phyloP scores from a whole-genome alignment of 2,888 invertebrate genomes.

The Cryptus armator region DNA sequence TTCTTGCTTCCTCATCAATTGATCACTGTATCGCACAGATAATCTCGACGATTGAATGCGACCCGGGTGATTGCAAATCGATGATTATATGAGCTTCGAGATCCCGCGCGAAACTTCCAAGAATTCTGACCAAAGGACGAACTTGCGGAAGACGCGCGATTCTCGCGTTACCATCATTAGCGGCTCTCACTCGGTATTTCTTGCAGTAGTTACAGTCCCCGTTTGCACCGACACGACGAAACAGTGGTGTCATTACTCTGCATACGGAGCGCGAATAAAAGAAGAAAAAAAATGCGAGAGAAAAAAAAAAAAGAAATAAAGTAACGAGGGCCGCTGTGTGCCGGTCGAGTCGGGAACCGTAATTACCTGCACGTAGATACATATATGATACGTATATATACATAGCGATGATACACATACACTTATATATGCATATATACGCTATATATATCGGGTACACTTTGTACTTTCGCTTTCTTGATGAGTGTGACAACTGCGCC shows the following conservation, averaged over 20 bases:
- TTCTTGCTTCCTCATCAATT: conserved; percentile 28
- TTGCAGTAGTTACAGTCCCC: neutral
- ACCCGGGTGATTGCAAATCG: conserved; percentile 1
- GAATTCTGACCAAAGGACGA: conserved; percentile 17
- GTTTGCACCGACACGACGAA: neutral
- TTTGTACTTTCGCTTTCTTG: conserved; percentile 64
- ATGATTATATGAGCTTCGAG: neutral
- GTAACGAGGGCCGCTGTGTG: conserved; percentile 8
- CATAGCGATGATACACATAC: too few species aligned
- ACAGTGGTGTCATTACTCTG: conserved; percentile 18
- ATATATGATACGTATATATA: neutral
- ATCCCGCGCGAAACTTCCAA: too few species aligned
- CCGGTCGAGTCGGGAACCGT: neutral
- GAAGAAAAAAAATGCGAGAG: neutral
- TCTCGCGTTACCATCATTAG: conserved; percentile 20
- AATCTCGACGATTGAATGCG: conserved; percentile 11
- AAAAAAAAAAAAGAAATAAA: conserved; percentile 9
- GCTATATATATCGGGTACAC: neutral
- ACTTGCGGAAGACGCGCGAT: neutral
- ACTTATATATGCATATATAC: neutral
- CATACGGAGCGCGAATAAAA: conserved; percentile 1
- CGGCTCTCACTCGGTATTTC: conserved; percentile 3
- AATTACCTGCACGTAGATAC: conserved; percentile 39
- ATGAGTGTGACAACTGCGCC: conserved; percentile 60
- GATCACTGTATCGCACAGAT: neutral